Evolutionary conservation across 64 coral and sea anemone genomes (phyloP), one percentile per base, ranked within the genome.

Genomic region (Porites australiensis): DNA sequence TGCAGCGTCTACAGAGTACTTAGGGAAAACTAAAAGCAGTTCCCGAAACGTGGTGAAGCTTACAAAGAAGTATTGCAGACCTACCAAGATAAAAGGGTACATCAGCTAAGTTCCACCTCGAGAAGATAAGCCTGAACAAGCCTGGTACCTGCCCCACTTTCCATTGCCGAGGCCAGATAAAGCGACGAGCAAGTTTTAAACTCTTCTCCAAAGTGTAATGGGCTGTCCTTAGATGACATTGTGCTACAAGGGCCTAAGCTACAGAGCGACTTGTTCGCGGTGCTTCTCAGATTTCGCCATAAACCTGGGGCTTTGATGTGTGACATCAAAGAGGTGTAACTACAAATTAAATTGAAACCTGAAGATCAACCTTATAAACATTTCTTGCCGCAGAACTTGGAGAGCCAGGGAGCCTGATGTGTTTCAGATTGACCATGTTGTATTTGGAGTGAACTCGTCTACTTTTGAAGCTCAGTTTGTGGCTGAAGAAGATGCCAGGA

Each of bases 121-220:
- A 44, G 77, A 92, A 63, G 51, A 83, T 53, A 88, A 78, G 75
- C 73, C 67, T 45, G 47, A 69, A 21, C 77, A 86, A 63, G 53
- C 81, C 7, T 96, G 86, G 85, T 90, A 89, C 48, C 77, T 96
- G 50, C 90, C 95, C 12, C 90, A 93, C 63, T 93, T 96, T 64
- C 90, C 90, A 89, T 58, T 96, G 52, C 44, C 93, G 72, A 96
- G 90, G 89, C 95, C 77, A 63, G 90, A 96, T 45, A 96, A 96
- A 59, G 51, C 64, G 51, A 93, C 86, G 8, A 96, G 86, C 7
- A 96, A 93, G 95, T 96, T 13, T 88, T 92, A 58, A 83, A 96
- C 68, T 77, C 77, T 82, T 62, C 13, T 88, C 3, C 62, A 53
- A 59, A 77, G 27, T 37, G 27, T 37, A 37, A 37, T 37, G 27